Evolutionary conservation across 1,140 invertebrate genomes (phyloP).

Genomic region (Heliconius congener): DNA sequence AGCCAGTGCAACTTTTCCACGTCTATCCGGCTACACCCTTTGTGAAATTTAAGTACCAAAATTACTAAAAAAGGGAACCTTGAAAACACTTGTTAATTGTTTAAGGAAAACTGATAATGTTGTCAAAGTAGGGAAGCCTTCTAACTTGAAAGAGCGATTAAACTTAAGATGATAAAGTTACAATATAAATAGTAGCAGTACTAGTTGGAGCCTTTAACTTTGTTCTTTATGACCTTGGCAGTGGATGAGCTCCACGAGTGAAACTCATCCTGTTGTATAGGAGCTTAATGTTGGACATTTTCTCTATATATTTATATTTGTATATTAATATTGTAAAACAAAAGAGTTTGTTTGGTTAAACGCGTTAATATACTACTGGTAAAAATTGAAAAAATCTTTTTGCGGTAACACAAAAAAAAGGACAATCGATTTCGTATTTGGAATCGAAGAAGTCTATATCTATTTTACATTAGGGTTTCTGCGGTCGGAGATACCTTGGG

Average conservation of each 20-base stretch:
- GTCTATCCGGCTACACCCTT: neutral
- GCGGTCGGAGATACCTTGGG: too few relatives aligned
- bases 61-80: neutral
- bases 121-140: constrained; percentile 6
- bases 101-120: constrained; percentile 12
- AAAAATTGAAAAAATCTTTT: too few relatives aligned
- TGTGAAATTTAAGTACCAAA: neutral
- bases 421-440: too few relatives aligned
- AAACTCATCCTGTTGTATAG: neutral
- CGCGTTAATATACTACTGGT: too few relatives aligned
- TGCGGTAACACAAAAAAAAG: too few relatives aligned
- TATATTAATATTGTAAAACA: too few relatives aligned
- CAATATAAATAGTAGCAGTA: neutral
- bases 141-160: constrained; percentile 3
- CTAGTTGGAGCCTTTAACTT: neutral
- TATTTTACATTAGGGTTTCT: too few relatives aligned
- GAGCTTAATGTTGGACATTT: too few relatives aligned
- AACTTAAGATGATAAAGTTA: constrained; percentile 4
- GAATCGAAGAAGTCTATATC: too few relatives aligned
- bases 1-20: too few relatives aligned
- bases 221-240: neutral
- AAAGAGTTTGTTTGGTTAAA: too few relatives aligned
- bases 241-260: neutral
- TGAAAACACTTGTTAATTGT: neutral
- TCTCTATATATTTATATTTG: too few relatives aligned